These are phyloP conservation scores for Pseudopipra pipra DNA, from an alignment of 2,113 vertebrate species.

Conservation along the genomic window DNA sequence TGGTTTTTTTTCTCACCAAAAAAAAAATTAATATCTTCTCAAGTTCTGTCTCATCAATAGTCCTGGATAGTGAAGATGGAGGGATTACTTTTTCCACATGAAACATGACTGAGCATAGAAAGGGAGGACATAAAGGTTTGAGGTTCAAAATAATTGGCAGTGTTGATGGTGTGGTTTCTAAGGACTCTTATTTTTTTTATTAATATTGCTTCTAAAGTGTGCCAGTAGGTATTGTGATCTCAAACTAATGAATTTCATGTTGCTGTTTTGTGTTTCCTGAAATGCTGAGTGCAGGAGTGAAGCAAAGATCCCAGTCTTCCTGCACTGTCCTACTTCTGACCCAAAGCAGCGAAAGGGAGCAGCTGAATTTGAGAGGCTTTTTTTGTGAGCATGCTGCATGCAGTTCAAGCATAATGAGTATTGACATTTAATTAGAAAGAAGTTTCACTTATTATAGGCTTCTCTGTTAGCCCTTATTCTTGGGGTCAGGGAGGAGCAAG, in stretches of 20 bases:
- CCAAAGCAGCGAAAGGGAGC: conserved; percentile 67
- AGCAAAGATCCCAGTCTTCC: background rate
- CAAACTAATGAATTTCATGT: background rate
- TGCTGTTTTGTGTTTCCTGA: background rate
- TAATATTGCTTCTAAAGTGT: background rate
- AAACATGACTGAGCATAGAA: background rate
- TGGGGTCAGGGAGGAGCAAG: background rate
- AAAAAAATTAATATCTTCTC: background rate
- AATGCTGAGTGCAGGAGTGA: background rate
- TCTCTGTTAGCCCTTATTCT: background rate
- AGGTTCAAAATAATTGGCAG: background rate
- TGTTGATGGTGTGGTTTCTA: background rate
- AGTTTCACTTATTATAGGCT: background rate
- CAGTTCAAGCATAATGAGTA: background rate
- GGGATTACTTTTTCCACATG: background rate
- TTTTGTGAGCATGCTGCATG: background rate
- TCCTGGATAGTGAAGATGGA: background rate
- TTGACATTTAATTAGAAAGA: background rate
- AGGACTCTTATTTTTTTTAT: background rate
- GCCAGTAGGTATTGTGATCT: background rate
- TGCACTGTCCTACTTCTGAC: background rate
- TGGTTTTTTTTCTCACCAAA: background rate
- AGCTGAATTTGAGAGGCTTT: conserved; percentile 64
- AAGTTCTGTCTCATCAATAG: background rate
- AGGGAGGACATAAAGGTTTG: background rate